Evolutionary conservation across 2,888 invertebrate genomes (phyloP), one percentile per base, ranked within the genome.

Genomic region (Corbicula japonica): DNA sequence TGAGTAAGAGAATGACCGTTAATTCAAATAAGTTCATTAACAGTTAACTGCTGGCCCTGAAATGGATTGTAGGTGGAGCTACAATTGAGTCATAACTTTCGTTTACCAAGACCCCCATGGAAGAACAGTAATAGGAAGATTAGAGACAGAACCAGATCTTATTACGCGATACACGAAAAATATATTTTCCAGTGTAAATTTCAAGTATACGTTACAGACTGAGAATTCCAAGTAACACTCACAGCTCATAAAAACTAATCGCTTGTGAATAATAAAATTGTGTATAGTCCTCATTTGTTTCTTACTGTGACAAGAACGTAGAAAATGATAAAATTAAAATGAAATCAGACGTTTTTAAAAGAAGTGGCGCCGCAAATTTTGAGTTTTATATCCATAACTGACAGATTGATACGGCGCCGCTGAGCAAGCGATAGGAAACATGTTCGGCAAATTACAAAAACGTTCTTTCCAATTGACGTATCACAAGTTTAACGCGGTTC

Each of bases 301-400:
- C 66, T 66, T 26, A 50, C 66, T 66, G 66, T 23, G 66, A 54
- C 38, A 28, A 23, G 35, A 66, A 38, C 41, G 32, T 41, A n/a
- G 15, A 21, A 50, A 48, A 52, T 52, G 54, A 62, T 62, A 62
- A 62, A 62, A 50, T 62, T 62, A 41, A 72, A 72, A 72, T 72
- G 54, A 62, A 41, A 62, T 52, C 62, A 72, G 71, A 72, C 71
- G 54, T 52, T 72, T 76, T 69, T 63, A 76, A 76, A 69, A 76
- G 75, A 48, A 18, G 44, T 76, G 75, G 75, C 75, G 75, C 75
- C 75, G 52, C 26, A 50, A 41, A 54, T 69, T 52, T 63, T 76
- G 69, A 69, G 48, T 68, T 69, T 69, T 69, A 76, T 69, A 32
- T 35, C 38, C 52, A 23, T 18, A 26, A n/a, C 75, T 76, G 69